Evolutionary conservation across 2,888 invertebrate genomes (phyloP), one percentile per base, ranked within the genome.

Genomic region (Pimpla rufipes): DNA sequence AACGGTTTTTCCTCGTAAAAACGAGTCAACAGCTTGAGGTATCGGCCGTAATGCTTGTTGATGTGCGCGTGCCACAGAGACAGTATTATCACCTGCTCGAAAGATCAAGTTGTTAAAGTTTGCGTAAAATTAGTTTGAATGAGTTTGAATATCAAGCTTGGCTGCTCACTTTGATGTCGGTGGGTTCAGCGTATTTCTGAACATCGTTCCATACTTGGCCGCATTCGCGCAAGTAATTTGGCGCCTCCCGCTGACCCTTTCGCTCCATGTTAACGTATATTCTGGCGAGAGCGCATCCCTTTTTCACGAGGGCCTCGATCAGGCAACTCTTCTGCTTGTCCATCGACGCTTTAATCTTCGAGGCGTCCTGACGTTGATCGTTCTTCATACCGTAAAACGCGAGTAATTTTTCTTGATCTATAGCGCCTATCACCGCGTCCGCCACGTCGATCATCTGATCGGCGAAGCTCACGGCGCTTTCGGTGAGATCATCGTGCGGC

Each of bases 311-410:
- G 23, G 97, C 97, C 88, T 99, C 98, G 59, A 98, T 93, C 68
- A 98, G 94, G 83, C 96, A 96, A 66, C 94, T 95, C 90, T 97
- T 98, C 91, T 97, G 97, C 90, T 97, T 97, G 85, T 99, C 98
- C 95, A 98, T 97, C 86, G 96, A 95, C 83, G 95, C 95, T 94
- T 98, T 98, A 84, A 97, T 96, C 93, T 97, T 97, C 47, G 94
- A 94, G 1, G 98, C 97, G 92, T 98, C 98, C 0, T 95, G 93
- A 71, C 97, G 95, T n/a, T 95, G 95, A 93, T 99, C 98, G 80
- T 95, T 95, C 93, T 98, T 98, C 89, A 97, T 95, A 4, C 98
- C 98, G 85, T 97, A 95, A 92, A 96, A 97, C 0, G 97, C 96
- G 37, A 99, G 94, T 84, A 99, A 93, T 86, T 96, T 96, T 21